Evolutionary conservation across 2,113 vertebrate species (phyloP).

Genomic region (Cromileptes altivelis): DNA sequence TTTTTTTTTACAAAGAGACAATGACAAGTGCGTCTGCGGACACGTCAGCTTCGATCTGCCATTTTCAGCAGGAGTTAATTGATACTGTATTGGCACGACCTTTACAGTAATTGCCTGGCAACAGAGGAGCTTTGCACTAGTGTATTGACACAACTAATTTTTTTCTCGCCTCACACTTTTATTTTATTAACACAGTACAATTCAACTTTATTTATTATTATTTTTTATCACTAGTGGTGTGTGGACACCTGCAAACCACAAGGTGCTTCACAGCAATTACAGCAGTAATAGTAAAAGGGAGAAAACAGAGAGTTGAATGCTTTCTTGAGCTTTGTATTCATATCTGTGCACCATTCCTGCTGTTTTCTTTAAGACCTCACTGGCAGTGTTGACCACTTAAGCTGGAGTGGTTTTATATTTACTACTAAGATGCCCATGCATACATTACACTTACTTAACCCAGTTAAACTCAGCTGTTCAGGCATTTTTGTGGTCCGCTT

Average conservation of each 20-base stretch:
- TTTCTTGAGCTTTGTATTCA: not conserved
- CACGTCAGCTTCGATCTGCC: not conserved
- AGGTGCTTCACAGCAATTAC: not conserved
- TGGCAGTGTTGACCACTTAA: conserved; percentile 1
- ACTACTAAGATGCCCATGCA: not conserved
- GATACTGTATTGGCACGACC: conserved; percentile 19
- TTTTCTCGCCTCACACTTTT: not conserved
- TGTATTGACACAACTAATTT: conserved; percentile 27
- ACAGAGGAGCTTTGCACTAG: not conserved
- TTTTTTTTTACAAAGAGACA: conserved; percentile 1
- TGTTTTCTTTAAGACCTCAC: conserved; percentile 15
- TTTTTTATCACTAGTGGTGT: not conserved
- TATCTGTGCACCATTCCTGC: not conserved
- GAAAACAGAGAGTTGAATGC: not conserved
- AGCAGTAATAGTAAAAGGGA: not conserved
- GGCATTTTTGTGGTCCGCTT: no score
- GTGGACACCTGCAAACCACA: conserved; percentile 11
- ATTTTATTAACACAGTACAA: not conserved
- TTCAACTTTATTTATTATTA: not conserved
- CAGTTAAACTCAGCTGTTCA: no score
- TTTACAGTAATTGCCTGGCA: conserved; percentile 37
- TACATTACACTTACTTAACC: no score
- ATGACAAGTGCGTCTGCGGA: not conserved
- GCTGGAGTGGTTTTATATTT: not conserved
- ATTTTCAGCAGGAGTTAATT: not conserved